A percentile compares a stretch with the other conserved stretches of the same genome.
Conservation (phyloP, 1,140 invertebrate genomes). For the Cepaea nemoralis region DNA sequence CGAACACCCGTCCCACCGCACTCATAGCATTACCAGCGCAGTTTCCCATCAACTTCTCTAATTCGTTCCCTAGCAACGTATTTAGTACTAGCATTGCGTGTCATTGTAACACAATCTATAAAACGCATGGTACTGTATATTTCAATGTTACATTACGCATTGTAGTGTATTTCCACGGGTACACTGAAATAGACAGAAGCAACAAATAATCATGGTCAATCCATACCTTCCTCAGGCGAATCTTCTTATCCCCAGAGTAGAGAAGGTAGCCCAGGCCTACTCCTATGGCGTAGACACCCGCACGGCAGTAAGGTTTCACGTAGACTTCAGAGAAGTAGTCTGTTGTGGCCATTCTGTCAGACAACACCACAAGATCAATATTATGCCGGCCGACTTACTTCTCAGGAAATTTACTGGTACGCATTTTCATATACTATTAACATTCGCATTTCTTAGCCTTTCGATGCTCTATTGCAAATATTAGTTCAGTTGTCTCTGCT, state of each 20-base stretch:
- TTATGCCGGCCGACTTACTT: too few species aligned
- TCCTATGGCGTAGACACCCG: conserved; percentile 74
- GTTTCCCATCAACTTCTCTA: too few species aligned
- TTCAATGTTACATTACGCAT: not conserved
- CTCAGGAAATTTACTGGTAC: too few species aligned
- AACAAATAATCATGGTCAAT: not conserved
- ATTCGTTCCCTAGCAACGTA: too few species aligned
- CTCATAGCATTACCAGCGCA: too few species aligned
- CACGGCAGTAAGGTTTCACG: conserved; percentile 77
- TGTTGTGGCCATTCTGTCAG: conserved; percentile 38
- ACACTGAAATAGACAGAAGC: not conserved
- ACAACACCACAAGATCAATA: too few species aligned
- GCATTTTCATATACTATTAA: too few species aligned
- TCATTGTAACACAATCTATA: not conserved
- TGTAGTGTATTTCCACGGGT: not conserved
- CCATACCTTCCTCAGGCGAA: conserved; percentile 46
- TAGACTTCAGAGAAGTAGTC: conserved; percentile 80
- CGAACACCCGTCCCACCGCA: too few species aligned
- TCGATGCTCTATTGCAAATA: too few species aligned
- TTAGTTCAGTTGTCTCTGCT: too few species aligned
- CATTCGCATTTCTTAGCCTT: too few species aligned
- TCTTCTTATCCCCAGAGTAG: conserved; percentile 38
- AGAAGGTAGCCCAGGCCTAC: conserved; percentile 72
- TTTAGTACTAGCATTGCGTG: not conserved
- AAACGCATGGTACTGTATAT: not conserved